phyloP scores from a whole-genome alignment of 2,797 vertebrate species.

The Bradypodion pumilum region DNA sequence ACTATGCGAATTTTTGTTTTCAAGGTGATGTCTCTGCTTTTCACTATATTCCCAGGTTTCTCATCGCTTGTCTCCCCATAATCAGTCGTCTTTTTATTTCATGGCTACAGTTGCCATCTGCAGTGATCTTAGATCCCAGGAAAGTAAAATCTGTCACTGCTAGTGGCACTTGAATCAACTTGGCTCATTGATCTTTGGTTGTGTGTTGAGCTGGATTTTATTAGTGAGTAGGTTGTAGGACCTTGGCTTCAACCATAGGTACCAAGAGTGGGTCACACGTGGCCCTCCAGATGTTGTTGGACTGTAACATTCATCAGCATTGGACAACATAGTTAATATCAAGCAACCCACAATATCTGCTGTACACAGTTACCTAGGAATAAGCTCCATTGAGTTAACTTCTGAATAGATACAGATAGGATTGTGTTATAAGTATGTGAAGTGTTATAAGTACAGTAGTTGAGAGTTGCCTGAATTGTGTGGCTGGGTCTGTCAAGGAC shows the following conservation, averaged over 20 bases:
- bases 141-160: too few relatives aligned
- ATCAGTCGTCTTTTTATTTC: too few relatives aligned
- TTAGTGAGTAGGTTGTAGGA: not conserved
- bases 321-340: not conserved
- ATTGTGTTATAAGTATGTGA: not conserved
- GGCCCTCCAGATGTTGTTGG: not conserved
- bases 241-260: not conserved
- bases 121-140: too few relatives aligned
- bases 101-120: too few relatives aligned
- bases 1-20: too few relatives aligned
- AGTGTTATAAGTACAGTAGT: too few relatives aligned
- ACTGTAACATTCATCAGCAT: not conserved
- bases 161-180: slow-evolving; percentile 6
- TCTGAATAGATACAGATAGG: not conserved
- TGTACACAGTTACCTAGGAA: not conserved
- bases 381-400: not conserved
- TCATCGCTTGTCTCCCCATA: too few relatives aligned
- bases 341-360: not conserved
- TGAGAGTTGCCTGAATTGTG: not conserved
- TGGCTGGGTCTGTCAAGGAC: not conserved
- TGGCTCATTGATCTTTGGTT: not conserved
- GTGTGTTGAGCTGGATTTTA: not conserved
- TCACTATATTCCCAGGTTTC: too few relatives aligned
- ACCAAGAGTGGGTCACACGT: not conserved
- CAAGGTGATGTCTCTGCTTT: too few relatives aligned